phyloP scores from a whole-genome alignment of 2,113 vertebrate species.

The Myrmecophaga tridactyla region DNA sequence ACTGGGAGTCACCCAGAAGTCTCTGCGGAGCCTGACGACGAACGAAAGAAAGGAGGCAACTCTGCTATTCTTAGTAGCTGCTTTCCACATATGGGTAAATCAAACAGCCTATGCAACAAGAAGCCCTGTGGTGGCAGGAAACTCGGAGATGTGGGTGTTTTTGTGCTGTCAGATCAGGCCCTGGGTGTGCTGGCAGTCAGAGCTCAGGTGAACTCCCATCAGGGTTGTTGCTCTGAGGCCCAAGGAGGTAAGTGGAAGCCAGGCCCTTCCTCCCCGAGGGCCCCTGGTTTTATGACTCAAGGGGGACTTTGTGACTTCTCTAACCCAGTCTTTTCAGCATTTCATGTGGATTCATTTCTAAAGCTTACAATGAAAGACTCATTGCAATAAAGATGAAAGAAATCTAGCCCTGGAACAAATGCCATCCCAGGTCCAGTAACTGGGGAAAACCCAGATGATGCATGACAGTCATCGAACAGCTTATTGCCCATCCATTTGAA shows the following conservation, averaged over 20 bases:
- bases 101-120: background rate
- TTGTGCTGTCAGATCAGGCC: background rate
- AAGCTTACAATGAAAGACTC: background rate
- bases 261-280: background rate
- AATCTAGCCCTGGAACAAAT: background rate
- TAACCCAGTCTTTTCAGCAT: conserved; percentile 13
- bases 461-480: background rate
- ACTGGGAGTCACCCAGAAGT: background rate
- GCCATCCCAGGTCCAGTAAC: background rate
- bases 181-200: background rate
- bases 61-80: background rate
- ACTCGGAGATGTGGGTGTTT: background rate
- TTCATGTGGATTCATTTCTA: conserved; percentile 28
- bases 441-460: background rate
- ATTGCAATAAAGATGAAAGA: background rate
- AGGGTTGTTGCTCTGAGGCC: conserved; percentile 27
- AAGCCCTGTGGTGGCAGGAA: background rate
- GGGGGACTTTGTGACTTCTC: conserved; percentile 14
- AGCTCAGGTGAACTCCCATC: conserved; percentile 7
- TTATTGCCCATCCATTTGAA: background rate
- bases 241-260: background rate
- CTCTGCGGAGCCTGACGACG: background rate
- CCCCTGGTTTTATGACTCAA: conserved; percentile 24
- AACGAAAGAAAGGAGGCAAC: background rate
- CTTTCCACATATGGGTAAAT: conserved; percentile 20